These are phyloP conservation scores for Malaclemys terrapin DNA, from an alignment of 2,113 vertebrate species.

Conservation along the genomic window DNA sequence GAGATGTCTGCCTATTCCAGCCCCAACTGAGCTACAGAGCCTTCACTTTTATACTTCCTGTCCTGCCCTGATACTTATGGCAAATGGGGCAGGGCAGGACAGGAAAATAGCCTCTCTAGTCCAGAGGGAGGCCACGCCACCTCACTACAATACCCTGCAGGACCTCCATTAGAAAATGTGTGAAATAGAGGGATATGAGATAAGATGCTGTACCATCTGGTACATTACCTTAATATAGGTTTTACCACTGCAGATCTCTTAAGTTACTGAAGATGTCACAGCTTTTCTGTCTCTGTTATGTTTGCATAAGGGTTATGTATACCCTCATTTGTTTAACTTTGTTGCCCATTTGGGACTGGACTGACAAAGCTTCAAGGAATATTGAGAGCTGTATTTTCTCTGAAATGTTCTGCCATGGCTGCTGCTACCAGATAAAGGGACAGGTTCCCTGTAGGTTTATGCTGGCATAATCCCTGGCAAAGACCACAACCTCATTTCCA, in stretches of 20 bases:
- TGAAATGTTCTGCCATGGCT: constrained; percentile 27
- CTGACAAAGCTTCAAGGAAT: constrained; percentile 16
- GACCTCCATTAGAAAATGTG: neutral
- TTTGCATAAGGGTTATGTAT: neutral
- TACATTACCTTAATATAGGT: neutral
- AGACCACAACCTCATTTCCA: neutral
- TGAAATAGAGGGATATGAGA: neutral
- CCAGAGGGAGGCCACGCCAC: no score
- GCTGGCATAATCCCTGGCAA: constrained; percentile 25
- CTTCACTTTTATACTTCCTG: no score
- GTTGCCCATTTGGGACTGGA: neutral
- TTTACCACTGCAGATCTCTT: no score
- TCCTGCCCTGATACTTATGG: no score
- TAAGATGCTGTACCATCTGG: neutral
- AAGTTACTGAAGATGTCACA: neutral
- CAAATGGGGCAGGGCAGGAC: no score
- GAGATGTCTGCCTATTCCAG: no score
- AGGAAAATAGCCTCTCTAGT: no score
- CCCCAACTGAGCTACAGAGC: no score
- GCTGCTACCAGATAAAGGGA: constrained; percentile 35
- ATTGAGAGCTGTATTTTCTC: neutral
- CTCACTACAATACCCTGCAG: no score
- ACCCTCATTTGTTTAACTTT: neutral
- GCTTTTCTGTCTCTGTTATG: neutral
- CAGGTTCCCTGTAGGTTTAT: constrained; percentile 11